Conservation (phyloP, 2,888 invertebrate species). For the Parnassius apollo region DNA sequence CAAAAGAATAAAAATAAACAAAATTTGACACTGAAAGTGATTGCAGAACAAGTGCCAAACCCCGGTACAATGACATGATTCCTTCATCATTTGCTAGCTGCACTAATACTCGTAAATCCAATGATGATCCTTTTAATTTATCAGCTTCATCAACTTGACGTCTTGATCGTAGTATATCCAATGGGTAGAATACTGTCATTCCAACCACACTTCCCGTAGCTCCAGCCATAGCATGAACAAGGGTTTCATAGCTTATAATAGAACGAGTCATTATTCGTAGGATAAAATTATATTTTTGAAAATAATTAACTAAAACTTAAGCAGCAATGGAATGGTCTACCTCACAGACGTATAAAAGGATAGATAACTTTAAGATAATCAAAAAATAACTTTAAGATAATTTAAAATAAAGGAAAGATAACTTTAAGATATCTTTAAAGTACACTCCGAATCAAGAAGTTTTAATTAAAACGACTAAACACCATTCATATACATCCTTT, state of each 20-base stretch:
- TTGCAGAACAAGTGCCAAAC: conserved; percentile 90
- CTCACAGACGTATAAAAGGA: too few relatives aligned
- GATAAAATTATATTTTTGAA: background rate
- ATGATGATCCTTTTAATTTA: conserved; percentile 84
- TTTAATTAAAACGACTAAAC: too few relatives aligned
- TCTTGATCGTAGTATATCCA: conserved; percentile 91
- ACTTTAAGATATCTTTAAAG: too few relatives aligned
- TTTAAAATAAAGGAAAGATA: too few relatives aligned
- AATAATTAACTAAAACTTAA: background rate
- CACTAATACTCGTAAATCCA: conserved; percentile 83
- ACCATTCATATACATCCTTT: too few relatives aligned
- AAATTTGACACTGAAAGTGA: conserved; percentile 94
- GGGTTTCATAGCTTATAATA: conserved; percentile 89
- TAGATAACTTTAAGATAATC: too few relatives aligned
- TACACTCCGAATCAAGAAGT: too few relatives aligned
- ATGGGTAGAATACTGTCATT: conserved; percentile 92
- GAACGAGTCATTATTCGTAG: conserved; percentile 52
- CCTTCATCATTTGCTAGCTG: conserved; percentile 85
- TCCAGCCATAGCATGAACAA: conserved; percentile 93
- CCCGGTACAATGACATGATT: conserved; percentile 86
- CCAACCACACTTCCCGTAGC: conserved; percentile 94
- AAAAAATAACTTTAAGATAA: too few relatives aligned
- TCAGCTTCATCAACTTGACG: conserved; percentile 89
- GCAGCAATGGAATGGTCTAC: background rate
- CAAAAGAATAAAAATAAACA: conserved; percentile 97